Base-by-base conservation (phyloP, 2,113 vertebrate species). In the Ictidomys tridecemlineatus region DNA sequence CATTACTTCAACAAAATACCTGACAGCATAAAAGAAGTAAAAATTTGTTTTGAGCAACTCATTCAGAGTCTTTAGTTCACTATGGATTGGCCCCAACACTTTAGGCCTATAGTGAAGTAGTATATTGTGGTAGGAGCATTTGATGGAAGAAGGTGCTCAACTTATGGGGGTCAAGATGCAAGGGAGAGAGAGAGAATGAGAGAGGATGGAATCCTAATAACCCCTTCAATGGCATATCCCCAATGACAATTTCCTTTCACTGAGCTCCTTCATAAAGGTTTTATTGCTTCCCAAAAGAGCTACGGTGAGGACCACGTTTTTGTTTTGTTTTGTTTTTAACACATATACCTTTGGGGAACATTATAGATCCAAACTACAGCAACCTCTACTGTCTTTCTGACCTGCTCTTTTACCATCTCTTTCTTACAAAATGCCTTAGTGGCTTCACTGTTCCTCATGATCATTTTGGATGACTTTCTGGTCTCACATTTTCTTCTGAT, bases 101-200 rank as follows among this genome's bases (percentile, higher is more conserved):
- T 87, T 34, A 12, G 51, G 1, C 1, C n/a, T 34, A 42, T 28
- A 30, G 30, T 3, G 30, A 65, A 17, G 22, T 3, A n/a, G 37
- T 18, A 56, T 2, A 6, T 9, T 5, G 7, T 51, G 32, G n/a
- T 2, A 7, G 37, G 6, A 34, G 32, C 8, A 30, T 2, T 5
- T 16, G 5, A 13, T 5, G n/a, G 8, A 56, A 5, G 1, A 85
- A 69, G 11, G 2, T 18, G 67, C 22, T 58, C n/a, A 39, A 2
- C 4, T 87, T 37, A 37, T 10, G 7, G 32, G 12, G 48, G 5
- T 11, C 13, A n/a, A 8, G 24, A 73, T 28, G 14, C 13, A 53
- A 85, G 24, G 53, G 67, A 56, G 56, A 82, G 42, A 20, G 67
- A 70, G 67, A 61, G 22, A 22, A 83, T 28, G 5, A 13, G 32